Evolutionary conservation across 2,888 invertebrate species (phyloP).

Genomic region (Ophraella communa): DNA sequence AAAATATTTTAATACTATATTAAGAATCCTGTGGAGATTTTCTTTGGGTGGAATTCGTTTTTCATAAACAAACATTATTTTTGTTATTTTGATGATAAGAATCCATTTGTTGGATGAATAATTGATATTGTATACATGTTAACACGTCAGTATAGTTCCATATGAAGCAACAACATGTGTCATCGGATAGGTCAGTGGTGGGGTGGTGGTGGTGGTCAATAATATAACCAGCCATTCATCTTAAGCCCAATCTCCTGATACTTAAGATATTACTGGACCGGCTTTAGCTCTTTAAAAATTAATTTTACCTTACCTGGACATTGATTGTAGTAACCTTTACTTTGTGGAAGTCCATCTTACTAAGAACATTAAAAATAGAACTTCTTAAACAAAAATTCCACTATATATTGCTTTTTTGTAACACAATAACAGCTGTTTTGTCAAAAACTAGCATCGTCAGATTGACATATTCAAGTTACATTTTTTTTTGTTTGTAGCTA

Average conservation of each 20-base stretch:
- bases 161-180: constrained; percentile 29
- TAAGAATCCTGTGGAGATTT: too few species aligned
- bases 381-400: too few species aligned
- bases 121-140: background rate
- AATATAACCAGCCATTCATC: constrained; percentile 21
- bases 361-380: background rate
- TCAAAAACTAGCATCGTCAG: too few species aligned
- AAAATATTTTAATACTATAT: too few species aligned
- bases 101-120: background rate
- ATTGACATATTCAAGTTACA: too few species aligned
- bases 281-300: background rate
- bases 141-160: background rate
- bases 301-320: background rate
- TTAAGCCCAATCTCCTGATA: constrained; percentile 30
- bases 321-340: background rate
- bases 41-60: background rate
- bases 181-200: constrained; percentile 28
- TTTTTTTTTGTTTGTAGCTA: too few species aligned
- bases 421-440: too few species aligned
- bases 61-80: background rate
- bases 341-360: too few species aligned
- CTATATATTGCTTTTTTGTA: too few species aligned
- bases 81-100: background rate
- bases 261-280: background rate
- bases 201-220: constrained; percentile 24